A percentile compares a stretch with the other conserved stretches of the same genome.
Conservation (phyloP, 1,140 invertebrate species). For the Brachystomella parvula region DNA sequence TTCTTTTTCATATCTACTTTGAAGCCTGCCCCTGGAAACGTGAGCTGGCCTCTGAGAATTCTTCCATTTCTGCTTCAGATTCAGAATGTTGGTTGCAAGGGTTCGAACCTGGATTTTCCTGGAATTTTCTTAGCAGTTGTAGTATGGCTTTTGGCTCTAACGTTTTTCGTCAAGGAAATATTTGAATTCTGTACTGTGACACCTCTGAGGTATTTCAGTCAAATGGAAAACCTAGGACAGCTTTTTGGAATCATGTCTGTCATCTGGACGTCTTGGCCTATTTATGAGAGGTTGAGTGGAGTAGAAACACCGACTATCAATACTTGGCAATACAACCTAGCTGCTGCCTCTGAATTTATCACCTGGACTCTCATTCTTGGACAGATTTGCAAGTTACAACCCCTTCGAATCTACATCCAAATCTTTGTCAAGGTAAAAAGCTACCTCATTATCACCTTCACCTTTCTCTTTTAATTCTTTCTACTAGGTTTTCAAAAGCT, state of each 20-base stretch:
- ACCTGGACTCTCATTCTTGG: not conserved
- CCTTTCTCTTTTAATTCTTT: no score
- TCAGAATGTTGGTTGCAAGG: not conserved
- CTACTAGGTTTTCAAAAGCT: not conserved
- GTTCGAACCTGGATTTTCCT: not conserved
- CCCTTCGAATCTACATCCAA: not conserved
- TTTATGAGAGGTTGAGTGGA: not conserved
- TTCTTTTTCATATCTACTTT: not conserved
- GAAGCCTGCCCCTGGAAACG: not conserved
- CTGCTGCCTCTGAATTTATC: not conserved
- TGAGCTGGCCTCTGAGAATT: not conserved
- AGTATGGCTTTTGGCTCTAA: not conserved
- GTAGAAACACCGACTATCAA: not conserved
- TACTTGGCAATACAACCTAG: not conserved
- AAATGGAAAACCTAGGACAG: not conserved
- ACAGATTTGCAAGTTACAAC: conserved; percentile 2
- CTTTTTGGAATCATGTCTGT: not conserved
- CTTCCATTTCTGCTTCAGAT: not conserved
- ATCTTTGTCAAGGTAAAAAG: not conserved
- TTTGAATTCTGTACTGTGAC: not conserved
- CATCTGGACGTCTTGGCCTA: not conserved
- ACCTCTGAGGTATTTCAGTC: not conserved
- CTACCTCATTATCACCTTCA: no score
- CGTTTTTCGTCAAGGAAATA: not conserved
- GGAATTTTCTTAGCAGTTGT: not conserved